Conservation (phyloP, 2,888 invertebrate genomes). For the Lumbricus terrestris region DNA sequence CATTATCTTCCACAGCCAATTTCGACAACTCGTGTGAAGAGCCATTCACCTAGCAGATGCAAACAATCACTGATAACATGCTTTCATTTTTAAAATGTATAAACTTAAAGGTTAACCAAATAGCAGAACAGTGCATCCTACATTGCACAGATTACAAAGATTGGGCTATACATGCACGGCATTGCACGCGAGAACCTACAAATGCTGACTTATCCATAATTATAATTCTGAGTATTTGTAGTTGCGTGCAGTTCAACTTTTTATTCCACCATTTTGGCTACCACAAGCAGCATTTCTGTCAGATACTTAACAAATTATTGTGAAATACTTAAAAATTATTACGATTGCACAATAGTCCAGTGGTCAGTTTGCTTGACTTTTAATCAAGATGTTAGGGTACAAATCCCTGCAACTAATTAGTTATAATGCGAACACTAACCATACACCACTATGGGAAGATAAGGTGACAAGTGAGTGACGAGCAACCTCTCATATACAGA, state of each 20-base stretch:
- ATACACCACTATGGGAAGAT: too few species aligned
- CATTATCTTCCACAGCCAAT: neutral
- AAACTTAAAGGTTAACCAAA: neutral
- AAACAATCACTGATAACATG: neutral
- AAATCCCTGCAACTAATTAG: too few species aligned
- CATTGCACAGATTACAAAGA: too few species aligned
- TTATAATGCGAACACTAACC: too few species aligned
- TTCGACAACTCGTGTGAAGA: neutral
- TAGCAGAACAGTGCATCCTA: too few species aligned
- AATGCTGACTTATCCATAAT: neutral
- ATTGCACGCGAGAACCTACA: neutral
- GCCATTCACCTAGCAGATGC: neutral
- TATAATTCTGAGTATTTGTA: neutral
- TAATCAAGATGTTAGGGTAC: too few species aligned
- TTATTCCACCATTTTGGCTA: neutral
- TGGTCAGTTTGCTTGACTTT: too few species aligned
- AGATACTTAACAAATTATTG: neutral
- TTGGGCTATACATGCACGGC: too few species aligned
- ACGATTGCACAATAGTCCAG: too few species aligned
- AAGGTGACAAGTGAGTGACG: too few species aligned
- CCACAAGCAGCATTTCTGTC: neutral
- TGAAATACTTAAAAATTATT: too few species aligned
- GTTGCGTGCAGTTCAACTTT: neutral
- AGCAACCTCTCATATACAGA: too few species aligned
- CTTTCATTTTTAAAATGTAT: neutral